Evolutionary conservation across 2,113 vertebrate species (phyloP), one percentile per base, ranked within the genome.

Genomic region (Semicossyphus pulcher): DNA sequence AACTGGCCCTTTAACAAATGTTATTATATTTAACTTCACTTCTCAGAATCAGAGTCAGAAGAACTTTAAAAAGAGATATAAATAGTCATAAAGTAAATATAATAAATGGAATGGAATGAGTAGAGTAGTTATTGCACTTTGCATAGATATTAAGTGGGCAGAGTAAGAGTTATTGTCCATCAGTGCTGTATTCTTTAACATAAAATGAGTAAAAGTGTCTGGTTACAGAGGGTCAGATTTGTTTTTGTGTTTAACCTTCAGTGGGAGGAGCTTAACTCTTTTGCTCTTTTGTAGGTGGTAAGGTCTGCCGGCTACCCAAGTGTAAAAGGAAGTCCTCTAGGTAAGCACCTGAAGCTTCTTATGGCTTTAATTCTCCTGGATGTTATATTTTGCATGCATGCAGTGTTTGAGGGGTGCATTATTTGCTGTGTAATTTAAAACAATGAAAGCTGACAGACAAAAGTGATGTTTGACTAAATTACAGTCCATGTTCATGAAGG

Each of bases 241-340:
- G 36, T 37, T 11, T 41, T 18, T 16, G 14, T 41, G 39, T 16
- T 6, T 6, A 6, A 16, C 39, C 15, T 16, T 14, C 18, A n/a
- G 6, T 10, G n/a, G 15, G 39, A 42, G 6, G 16, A 42, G 41
- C 8, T 44, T 7, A 41, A 44, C 41, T 44, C 16, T 44, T 44
- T 15, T 44, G 41, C 16, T 44, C 18, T 44, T 44, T 44, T 66
- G 26, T 42, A 92, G 92, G 91, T 79, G 88, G 79, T 5, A 92
- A 53, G 28, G 10, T 82, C 37, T 82, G 77, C 10, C 73, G 41
- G 16, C 26, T 84, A 20, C 86, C 87, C 10, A 89, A 51, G 80
- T 90, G 89, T 47, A 74, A 11, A 49, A 81, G 53, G 45, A 77
- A 39, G 47, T 81, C 87, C 15, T 68, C 77, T 25, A 88, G 78